Evolutionary conservation across 1,140 invertebrate species (phyloP).

Genomic region (Globodera rostochiensis): DNA sequence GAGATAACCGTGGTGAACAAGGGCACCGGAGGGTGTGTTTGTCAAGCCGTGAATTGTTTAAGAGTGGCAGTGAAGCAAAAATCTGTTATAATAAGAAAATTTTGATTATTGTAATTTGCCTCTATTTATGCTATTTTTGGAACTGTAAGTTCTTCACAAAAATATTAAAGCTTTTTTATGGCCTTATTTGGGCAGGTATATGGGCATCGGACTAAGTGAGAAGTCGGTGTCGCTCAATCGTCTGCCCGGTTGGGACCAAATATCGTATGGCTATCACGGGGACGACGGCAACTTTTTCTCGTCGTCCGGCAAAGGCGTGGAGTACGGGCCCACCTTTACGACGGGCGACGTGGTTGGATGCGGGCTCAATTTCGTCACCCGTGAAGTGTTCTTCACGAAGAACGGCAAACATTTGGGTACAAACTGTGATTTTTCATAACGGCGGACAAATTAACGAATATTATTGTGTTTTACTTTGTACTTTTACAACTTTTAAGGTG

Average conservation of each 20-base stretch:
- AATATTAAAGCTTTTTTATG: slow-evolving; percentile 17
- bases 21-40: slow-evolving; percentile 81
- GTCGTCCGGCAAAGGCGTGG: slow-evolving; percentile 88
- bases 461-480: not conserved
- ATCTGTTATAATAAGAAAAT: too few species aligned
- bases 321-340: slow-evolving; percentile 97
- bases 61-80: too few species aligned
- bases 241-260: slow-evolving; percentile 96
- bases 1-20: slow-evolving; percentile 98
- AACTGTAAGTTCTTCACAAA: not conserved
- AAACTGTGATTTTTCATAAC: not conserved
- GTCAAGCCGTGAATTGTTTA: too few species aligned
- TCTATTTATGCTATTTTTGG: not conserved
- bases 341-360: slow-evolving; percentile 94
- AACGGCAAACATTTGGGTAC: slow-evolving; percentile 93
- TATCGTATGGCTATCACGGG: slow-evolving; percentile 98
- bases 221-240: slow-evolving; percentile 95
- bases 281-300: slow-evolving; percentile 99
- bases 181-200: slow-evolving; percentile 74
- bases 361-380: slow-evolving; percentile 94
- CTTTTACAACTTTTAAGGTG: slow-evolving; percentile 39
- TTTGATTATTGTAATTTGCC: too few species aligned
- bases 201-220: slow-evolving; percentile 94
- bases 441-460: too few species aligned
- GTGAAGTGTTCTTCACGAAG: slow-evolving; percentile 98